Evolutionary conservation across 2,888 invertebrate species (phyloP).

Genomic region (Phaedon cochleariae): DNA sequence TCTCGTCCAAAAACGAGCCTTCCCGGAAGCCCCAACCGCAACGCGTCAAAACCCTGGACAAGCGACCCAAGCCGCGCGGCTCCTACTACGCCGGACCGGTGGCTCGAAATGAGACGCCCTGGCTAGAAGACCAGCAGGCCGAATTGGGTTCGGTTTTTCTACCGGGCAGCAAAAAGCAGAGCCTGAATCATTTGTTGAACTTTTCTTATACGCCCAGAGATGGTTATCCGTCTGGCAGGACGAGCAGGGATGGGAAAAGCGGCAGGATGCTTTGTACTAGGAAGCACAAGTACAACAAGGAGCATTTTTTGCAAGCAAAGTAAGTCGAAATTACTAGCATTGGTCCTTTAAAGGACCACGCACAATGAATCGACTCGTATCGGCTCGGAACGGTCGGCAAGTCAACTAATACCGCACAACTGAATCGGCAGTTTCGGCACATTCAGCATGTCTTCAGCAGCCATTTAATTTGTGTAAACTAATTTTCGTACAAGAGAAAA

Average conservation of each 20-base stretch:
- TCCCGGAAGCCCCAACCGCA: slow-evolving; percentile 75
- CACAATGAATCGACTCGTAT: too few species aligned
- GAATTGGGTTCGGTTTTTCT: slow-evolving; percentile 86
- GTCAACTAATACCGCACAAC: too few species aligned
- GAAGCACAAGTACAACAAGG: slow-evolving; percentile 86
- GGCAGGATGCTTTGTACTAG: slow-evolving; percentile 63
- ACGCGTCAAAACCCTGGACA: slow-evolving; percentile 73
- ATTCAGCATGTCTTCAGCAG: too few species aligned
- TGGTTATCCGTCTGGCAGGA: slow-evolving; percentile 39
- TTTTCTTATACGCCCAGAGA: slow-evolving; percentile 75
- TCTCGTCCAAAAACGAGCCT: slow-evolving; percentile 69
- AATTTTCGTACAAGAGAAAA: too few species aligned
- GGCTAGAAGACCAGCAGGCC: slow-evolving; percentile 68
- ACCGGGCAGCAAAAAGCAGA: slow-evolving; percentile 90
- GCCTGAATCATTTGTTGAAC: slow-evolving; percentile 92
- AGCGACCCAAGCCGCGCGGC: slow-evolving; percentile 77
- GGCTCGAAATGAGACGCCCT: slow-evolving; percentile 77
- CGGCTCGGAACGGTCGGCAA: too few species aligned
- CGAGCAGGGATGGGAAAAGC: slow-evolving; percentile 28
- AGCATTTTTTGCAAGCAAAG: slow-evolving; percentile 95
- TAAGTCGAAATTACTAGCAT: slow-evolving; percentile 61
- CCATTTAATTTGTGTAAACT: too few species aligned
- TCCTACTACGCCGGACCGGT: slow-evolving; percentile 62
- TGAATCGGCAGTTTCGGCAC: too few species aligned
- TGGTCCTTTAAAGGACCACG: too few species aligned